Base-by-base conservation (phyloP, 1,140 invertebrate genomes). In the Drosophila albomicans region DNA sequence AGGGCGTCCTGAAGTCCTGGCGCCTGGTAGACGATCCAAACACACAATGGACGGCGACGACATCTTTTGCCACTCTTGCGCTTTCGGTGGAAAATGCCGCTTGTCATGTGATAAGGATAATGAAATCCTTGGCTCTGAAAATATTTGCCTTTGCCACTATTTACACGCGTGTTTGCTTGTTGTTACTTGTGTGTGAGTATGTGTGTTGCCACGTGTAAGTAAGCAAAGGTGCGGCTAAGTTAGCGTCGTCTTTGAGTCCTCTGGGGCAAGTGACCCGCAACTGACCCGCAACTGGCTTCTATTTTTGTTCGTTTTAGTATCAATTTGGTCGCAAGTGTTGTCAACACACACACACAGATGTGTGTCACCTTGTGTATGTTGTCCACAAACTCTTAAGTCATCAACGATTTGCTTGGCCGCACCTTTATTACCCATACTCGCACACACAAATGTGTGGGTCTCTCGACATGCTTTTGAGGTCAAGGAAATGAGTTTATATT, bases 91-190 rank as follows among this genome's bases (percentile, higher is more conserved):
- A 79, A 75, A 87, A 88, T 87, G 77, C 80, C 84, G 80, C 84
- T 72, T 81, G 81, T 85, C 81, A 81, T 80, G 73, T 82, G 90
- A 91, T 91, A 91, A 90, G 82, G 90, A 91, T 91, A 91, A 91
- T 91, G 90, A 91, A 91, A 91, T 91, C 82, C 90, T 91, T 91
- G 81, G 71, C 85, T 79, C 69, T 70, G 75, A 75, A 91, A 82
- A 76, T 91, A 87, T 87, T 90, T 87, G 77, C 87, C 81, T 79
- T 57, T 85, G 75, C 74, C 48, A 75, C 73, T 82, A 82, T 91
- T 91, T 81, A 66, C 81, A 68, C 52, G 63, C 35, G 41, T 41
- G 28, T 56, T 6, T 57, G 43, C 15, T 38, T 38, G 10, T 38
- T 32, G 32, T 48, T 8, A 46, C 52, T 69, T 63, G 62, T 56